Percentiles rank a stretch among this genome's conserved stretches.
Conservation (phyloP, 2,888 invertebrate genomes). For the Tenthredo distinguenda region DNA sequence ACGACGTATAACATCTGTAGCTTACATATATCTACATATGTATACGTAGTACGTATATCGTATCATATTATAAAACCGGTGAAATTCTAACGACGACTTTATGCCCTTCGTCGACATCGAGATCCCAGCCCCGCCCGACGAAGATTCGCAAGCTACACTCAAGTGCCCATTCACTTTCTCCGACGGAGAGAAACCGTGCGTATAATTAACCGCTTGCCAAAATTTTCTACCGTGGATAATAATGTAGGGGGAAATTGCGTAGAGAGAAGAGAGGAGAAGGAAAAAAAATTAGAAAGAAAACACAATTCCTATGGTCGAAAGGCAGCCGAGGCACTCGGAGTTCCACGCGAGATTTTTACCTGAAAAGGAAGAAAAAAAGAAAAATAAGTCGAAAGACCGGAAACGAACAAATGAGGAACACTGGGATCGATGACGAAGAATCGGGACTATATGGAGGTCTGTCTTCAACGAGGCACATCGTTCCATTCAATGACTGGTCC, state of each 20-base stretch:
- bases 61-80: background rate
- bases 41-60: background rate
- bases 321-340: background rate
- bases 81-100: constrained; percentile 4
- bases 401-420: background rate
- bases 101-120: constrained; percentile 1
- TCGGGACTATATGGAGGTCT: background rate
- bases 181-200: constrained; percentile 22
- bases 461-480: constrained; percentile 3
- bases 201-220: constrained; percentile 26
- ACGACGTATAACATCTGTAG: background rate
- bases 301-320: background rate
- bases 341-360: background rate
- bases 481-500: constrained; percentile 19
- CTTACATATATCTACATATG: background rate
- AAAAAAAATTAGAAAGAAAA: background rate
- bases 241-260: constrained; percentile 5
- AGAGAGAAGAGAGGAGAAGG: background rate
- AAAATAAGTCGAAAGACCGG: background rate
- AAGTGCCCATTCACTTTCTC: constrained; percentile 18
- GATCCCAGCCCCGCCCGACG: background rate
- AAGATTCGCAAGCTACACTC: constrained; percentile 27
- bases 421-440: background rate
- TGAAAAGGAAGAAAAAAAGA: background rate
- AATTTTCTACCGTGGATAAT: constrained; percentile 21